phyloP scores from a whole-genome alignment of 2,888 invertebrate genomes.

The Scrobipalpa atriplicella region DNA sequence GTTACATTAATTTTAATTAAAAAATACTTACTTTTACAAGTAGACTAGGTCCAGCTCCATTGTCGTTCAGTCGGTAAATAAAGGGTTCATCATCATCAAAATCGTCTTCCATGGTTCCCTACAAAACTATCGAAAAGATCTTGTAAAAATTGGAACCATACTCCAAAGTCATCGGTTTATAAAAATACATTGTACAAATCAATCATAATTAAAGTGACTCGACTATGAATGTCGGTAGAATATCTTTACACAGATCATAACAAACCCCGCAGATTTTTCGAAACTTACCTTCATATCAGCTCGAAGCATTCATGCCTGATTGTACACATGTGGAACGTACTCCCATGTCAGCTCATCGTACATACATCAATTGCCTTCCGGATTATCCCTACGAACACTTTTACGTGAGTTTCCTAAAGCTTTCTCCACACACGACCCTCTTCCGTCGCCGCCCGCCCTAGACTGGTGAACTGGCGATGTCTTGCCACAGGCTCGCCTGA shows the following conservation, averaged over 20 bases:
- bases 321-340: conserved; percentile 45
- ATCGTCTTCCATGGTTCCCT: conserved; percentile 63
- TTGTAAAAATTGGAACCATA: neutral
- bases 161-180: neutral
- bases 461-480: neutral
- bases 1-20: too few relatives aligned
- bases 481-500: conserved; percentile 47
- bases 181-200: too few relatives aligned
- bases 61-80: conserved; percentile 89
- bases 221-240: neutral
- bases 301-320: conserved; percentile 27
- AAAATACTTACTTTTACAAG: conserved; percentile 84
- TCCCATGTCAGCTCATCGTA: conserved; percentile 59
- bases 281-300: conserved; percentile 30
- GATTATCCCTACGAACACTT: conserved; percentile 41
- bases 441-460: conserved; percentile 64
- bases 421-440: conserved; percentile 43
- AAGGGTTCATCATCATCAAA: conserved; percentile 86
- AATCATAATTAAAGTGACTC: too few relatives aligned
- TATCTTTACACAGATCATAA: neutral
- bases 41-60: conserved; percentile 88
- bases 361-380: conserved; percentile 36
- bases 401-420: conserved; percentile 22
- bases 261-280: neutral
- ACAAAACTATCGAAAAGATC: conserved; percentile 21